Percentiles rank a stretch among this genome's conserved stretches.
These are phyloP conservation scores for Globodera rostochiensis DNA, from an alignment of 1,140 invertebrate species.

Conservation along the genomic window DNA sequence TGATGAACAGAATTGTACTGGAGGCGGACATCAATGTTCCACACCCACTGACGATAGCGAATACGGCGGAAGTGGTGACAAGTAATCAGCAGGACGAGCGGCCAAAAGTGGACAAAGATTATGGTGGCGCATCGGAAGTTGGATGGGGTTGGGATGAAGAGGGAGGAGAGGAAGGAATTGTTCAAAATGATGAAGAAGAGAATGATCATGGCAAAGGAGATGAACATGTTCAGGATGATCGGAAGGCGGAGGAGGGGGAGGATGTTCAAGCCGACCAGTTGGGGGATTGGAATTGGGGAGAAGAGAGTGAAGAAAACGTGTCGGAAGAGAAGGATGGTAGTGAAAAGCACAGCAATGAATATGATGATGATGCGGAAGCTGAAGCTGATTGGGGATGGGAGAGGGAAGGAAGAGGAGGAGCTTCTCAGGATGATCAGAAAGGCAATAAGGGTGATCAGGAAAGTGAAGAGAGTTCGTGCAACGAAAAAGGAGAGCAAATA, in stretches of 20 bases:
- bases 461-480: not conserved
- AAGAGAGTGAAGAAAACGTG: not conserved
- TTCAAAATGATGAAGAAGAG: not conserved
- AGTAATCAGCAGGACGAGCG: not conserved
- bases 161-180: not conserved
- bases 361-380: no score
- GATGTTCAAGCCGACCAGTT: not conserved
- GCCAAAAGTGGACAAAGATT: not conserved
- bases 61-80: not conserved
- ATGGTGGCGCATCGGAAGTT: not conserved
- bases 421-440: not conserved
- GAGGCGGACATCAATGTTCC: not conserved
- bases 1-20: constrained; percentile 1
- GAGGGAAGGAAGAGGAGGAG: not conserved
- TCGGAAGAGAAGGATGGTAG: not conserved
- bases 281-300: not conserved
- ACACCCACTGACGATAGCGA: not conserved
- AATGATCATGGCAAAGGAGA: not conserved
- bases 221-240: not conserved
- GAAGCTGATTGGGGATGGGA: not conserved
- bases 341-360: no score
- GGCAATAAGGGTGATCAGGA: not conserved
- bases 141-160: not conserved
- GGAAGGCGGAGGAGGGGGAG: not conserved
- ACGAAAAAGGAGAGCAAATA: not conserved